A percentile compares a stretch with the other conserved stretches of the same genome.
phyloP scores from a whole-genome alignment of 2,797 vertebrate species.

The Zalophus californianus region DNA sequence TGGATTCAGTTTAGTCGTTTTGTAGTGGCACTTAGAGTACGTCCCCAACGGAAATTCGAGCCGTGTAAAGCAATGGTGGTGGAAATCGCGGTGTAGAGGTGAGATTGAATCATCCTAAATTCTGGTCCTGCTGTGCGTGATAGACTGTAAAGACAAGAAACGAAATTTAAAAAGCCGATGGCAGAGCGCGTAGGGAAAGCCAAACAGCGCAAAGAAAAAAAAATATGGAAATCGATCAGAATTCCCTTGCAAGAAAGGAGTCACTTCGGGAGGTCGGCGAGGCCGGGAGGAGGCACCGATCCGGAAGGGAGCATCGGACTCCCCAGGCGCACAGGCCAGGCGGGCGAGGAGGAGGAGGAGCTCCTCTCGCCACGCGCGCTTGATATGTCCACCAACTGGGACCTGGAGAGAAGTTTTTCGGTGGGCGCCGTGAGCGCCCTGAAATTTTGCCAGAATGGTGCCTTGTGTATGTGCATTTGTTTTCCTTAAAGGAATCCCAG shows the following conservation, averaged over 20 bases:
- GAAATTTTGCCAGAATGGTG: not conserved
- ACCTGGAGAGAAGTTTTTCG: not conserved
- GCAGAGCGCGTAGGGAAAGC: not conserved
- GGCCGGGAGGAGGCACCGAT: accelerated
- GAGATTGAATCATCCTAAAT: not conserved
- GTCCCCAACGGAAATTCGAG: not conserved
- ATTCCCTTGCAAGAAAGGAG: not conserved
- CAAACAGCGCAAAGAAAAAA: not conserved
- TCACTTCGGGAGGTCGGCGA: not conserved
- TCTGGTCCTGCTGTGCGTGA: not conserved
- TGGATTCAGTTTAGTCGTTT: not conserved
- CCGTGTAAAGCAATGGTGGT: not conserved
- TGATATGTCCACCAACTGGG: too few species aligned
- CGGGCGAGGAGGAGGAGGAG: too few species aligned
- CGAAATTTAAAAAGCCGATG: not conserved
- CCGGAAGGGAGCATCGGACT: not conserved
- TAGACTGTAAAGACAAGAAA: not conserved
- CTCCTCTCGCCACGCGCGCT: too few species aligned
- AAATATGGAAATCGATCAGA: not conserved
- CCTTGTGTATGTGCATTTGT: not conserved
- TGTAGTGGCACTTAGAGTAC: not conserved
- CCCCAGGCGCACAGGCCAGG: not conserved
- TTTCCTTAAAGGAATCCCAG: conserved; percentile 2
- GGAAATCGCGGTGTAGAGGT: not conserved
- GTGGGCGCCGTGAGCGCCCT: not conserved